A percentile compares a stretch with the other conserved stretches of the same genome.
phyloP scores from a whole-genome alignment of 2,797 vertebrate genomes.

The Otolemur crassicaudatus region DNA sequence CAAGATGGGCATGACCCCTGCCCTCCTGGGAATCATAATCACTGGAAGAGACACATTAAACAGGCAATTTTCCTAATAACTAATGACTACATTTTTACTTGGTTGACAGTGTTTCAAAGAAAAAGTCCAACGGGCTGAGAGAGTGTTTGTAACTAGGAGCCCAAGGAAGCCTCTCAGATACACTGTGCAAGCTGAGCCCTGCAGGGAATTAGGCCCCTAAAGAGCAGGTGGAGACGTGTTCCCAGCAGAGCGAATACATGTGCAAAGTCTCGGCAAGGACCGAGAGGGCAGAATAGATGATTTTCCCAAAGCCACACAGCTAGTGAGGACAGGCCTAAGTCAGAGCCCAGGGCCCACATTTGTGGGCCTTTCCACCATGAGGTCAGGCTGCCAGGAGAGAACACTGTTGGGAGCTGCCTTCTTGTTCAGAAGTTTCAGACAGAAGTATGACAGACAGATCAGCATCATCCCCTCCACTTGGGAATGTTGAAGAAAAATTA shows the following conservation, averaged over 20 bases:
- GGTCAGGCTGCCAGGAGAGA: background rate
- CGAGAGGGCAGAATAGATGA: background rate
- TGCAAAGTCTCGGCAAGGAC: background rate
- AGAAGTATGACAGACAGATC: background rate
- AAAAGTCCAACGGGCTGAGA: background rate
- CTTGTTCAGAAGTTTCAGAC: background rate
- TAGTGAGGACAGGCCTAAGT: background rate
- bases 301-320: background rate
- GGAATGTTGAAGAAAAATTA: slow-evolving; percentile 3
- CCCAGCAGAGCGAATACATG: background rate
- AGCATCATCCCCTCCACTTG: background rate
- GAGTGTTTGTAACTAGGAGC: background rate
- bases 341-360: slow-evolving; percentile 35
- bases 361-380: background rate
- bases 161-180: background rate
- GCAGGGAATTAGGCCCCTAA: background rate
- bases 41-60: background rate
- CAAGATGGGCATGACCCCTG: background rate
- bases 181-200: background rate
- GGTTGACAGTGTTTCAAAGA: background rate
- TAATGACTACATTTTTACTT: background rate
- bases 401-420: background rate
- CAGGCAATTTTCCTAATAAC: background rate
- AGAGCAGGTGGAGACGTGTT: background rate
- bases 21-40: background rate